These are phyloP conservation scores for Malthinus flaveolus DNA, from an alignment of 2,888 invertebrate genomes.

Conservation along the genomic window DNA sequence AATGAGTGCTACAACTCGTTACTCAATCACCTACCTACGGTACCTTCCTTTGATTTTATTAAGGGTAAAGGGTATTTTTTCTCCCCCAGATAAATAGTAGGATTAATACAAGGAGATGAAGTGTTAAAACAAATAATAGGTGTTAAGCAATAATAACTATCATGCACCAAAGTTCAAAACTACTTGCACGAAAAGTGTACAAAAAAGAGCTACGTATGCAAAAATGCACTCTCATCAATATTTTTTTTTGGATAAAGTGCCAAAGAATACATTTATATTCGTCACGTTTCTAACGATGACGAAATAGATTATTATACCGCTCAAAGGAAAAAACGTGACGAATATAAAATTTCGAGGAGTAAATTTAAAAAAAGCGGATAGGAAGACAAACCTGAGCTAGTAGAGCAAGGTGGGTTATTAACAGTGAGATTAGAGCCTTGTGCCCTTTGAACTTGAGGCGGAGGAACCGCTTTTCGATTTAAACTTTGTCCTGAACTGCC, in stretches of 20 bases:
- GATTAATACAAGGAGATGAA: conserved; percentile 1
- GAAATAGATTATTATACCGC: conserved; percentile 5
- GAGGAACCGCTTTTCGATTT: conserved; percentile 54
- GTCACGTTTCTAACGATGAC: conserved; percentile 11
- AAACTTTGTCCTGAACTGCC: conserved; percentile 60
- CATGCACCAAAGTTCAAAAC: conserved; percentile 26
- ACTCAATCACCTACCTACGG: neutral
- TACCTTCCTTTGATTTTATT: neutral
- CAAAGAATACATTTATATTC: conserved; percentile 19
- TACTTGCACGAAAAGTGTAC: conserved; percentile 22
- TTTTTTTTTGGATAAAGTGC: neutral
- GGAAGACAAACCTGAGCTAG: conserved; percentile 69
- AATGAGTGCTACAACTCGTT: neutral
- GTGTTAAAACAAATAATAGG: conserved; percentile 1
- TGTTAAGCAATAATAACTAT: conserved; percentile 14
- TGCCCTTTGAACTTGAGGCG: conserved; percentile 53
- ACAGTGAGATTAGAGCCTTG: conserved; percentile 61
- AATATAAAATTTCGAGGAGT: conserved; percentile 18
- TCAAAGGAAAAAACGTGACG: conserved; percentile 17
- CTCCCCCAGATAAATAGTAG: conserved; percentile 20
- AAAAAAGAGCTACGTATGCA: conserved; percentile 17
- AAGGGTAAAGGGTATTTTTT: too few species aligned
- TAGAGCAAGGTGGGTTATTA: conserved; percentile 65
- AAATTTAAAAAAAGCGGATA: conserved; percentile 3
- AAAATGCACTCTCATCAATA: conserved; percentile 15